These are phyloP conservation scores for Monochamus alternatus DNA, from an alignment of 2,888 invertebrate species.

Conservation along the genomic window DNA sequence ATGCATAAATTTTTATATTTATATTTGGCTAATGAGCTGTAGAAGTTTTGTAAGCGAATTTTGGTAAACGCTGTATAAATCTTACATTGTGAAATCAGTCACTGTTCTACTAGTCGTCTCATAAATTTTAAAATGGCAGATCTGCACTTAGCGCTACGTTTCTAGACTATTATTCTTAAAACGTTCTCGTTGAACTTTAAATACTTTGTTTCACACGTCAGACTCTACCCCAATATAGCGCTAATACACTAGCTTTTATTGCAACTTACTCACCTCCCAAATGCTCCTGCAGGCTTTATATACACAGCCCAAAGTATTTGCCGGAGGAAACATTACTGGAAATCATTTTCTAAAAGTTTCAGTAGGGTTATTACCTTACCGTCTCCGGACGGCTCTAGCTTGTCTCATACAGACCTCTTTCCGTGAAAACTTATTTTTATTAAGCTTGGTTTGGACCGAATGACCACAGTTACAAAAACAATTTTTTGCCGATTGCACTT, in stretches of 20 bases:
- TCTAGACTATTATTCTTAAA: neutral
- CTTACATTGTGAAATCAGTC: too few species aligned
- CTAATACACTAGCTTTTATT: constrained; percentile 5
- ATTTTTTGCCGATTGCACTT: too few species aligned
- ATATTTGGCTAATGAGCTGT: too few species aligned
- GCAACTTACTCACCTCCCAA: constrained; percentile 9
- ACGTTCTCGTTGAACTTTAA: constrained; percentile 6
- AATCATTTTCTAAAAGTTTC: constrained; percentile 1
- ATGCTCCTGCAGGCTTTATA: neutral
- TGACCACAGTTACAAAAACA: too few species aligned
- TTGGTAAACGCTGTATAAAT: too few species aligned
- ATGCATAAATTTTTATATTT: too few species aligned
- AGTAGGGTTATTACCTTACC: neutral
- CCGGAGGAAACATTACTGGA: constrained; percentile 1
- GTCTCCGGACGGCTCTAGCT: neutral
- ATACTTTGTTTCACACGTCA: constrained; percentile 4
- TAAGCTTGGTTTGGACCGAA: neutral
- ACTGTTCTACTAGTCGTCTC: neutral
- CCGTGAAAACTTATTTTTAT: neutral
- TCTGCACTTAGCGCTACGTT: neutral
- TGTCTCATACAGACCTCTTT: neutral
- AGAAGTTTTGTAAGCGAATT: too few species aligned
- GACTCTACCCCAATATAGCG: neutral
- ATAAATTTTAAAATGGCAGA: neutral
- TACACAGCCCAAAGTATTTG: neutral